Evolutionary conservation across 2,113 vertebrate genomes (phyloP), one percentile per base, ranked within the genome.

Genomic region (Plotosus lineatus): DNA sequence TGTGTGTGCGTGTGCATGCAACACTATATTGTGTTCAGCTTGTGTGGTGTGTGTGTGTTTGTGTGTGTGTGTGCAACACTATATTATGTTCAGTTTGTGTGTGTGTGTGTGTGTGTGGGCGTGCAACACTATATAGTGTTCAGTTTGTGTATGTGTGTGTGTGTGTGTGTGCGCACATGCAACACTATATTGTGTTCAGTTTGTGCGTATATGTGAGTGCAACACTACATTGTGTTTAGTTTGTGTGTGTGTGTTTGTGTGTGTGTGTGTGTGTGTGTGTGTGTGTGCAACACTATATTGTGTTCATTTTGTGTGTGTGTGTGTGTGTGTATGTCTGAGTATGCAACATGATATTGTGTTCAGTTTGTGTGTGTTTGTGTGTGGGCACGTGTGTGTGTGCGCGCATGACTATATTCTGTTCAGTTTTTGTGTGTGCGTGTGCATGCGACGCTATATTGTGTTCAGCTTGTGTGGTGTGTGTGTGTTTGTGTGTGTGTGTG

Each of bases 211-310:
- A 38, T 21, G 33, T 9, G 11, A 1, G 23, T 6, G 26, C 33
- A 58, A 40, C 58, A 78, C 66, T 77, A 65, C 42, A 61, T 79
- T 58, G 50, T 79, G 61, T 68, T 76, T 60, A 31, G 40, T 63
- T 36, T 63, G 31, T 17, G 31, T 78, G 71, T 50, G n/a, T 31
- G 71, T 51, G 71, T n/a, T n/a, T 65, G 55, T 56, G 44, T 69
- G 26, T n/a, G 26, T 65, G 74, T 66, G 9, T 53, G 56, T 21
- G 6, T 38, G 61, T 23, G 61, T 42, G 10, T 68, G 65, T 21
- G 33, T 9, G 11, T 2, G 23, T 6, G 26, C 33, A 58, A 40
- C 58, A 78, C 66, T 77, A 65, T 51, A 61, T 79, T 58, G 50
- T 79, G 61, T 68, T 76, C 72, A 31, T 26, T 63, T 36, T 63